Conservation (phyloP, 2,113 vertebrate genomes). For the Chrysemys picta region DNA sequence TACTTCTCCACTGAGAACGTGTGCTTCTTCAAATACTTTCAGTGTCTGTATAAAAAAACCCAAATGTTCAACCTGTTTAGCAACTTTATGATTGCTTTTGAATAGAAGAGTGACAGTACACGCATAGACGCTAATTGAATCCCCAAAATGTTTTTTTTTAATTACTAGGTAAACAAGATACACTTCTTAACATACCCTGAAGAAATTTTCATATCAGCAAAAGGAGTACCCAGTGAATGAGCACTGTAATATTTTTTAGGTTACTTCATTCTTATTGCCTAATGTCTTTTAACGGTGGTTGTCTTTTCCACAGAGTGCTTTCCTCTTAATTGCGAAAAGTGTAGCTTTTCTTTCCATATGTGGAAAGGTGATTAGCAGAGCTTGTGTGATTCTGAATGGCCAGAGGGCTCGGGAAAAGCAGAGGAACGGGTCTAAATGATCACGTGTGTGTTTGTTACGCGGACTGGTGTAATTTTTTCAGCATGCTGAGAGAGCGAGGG, state of each 20-base stretch:
- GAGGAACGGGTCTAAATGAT: not conserved
- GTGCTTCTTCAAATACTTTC: not conserved
- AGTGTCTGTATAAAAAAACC: not conserved
- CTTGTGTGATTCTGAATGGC: not conserved
- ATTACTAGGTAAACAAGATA: not conserved
- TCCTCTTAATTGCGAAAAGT: not conserved
- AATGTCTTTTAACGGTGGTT: not conserved
- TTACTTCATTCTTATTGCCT: not conserved
- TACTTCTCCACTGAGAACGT: not conserved
- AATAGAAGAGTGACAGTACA: not conserved
- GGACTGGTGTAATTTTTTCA: not conserved
- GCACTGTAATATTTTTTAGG: not conserved
- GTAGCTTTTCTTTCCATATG: not conserved
- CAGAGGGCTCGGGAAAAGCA: not conserved
- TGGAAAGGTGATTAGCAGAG: not conserved
- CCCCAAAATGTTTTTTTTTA: not conserved
- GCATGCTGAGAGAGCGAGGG: not conserved
- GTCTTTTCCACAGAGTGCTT: not conserved
- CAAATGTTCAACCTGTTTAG: not conserved
- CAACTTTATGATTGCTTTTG: not conserved
- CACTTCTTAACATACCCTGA: not conserved
- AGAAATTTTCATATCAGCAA: not conserved
- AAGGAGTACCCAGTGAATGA: not conserved
- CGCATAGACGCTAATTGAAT: not conserved
- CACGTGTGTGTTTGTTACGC: not conserved